A percentile compares a stretch with the other conserved stretches of the same genome.
Evolutionary conservation across 2,888 invertebrate species (phyloP).

Genomic region (Hemithea aestivaria): DNA sequence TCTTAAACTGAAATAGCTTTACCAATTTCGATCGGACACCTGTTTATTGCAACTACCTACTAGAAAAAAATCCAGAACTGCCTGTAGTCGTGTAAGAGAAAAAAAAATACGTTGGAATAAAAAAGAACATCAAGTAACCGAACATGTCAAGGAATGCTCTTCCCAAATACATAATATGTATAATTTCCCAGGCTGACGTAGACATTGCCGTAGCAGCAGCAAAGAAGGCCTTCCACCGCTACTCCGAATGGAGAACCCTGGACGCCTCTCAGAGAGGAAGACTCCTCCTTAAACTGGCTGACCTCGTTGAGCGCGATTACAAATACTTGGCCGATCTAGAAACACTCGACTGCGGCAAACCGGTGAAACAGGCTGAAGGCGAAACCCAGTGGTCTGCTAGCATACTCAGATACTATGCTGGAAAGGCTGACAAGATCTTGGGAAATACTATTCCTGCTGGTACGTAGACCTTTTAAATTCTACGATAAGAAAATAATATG

Average conservation of each 20-base stretch:
- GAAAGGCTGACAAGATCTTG: conserved; percentile 93
- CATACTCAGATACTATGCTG: conserved; percentile 90
- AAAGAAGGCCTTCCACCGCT: conserved; percentile 85
- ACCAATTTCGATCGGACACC: no score
- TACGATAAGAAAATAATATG: no score
- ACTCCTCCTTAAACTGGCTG: conserved; percentile 85
- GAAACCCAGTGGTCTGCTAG: conserved; percentile 81
- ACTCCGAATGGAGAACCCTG: conserved; percentile 87
- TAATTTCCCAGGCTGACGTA: conserved; percentile 83
- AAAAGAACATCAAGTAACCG: no score
- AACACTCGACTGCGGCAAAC: conserved; percentile 96
- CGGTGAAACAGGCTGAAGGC: conserved; percentile 83
- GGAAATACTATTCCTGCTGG: conserved; percentile 85
- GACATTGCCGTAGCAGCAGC: conserved; percentile 89
- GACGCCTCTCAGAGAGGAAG: conserved; percentile 88
- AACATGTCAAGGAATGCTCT: no score
- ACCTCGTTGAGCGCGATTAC: conserved; percentile 86
- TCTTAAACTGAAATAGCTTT: no score
- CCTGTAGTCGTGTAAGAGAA: no score
- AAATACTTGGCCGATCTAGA: conserved; percentile 89
- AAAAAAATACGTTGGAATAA: no score
- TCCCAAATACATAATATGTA: no score
- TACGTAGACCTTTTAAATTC: no score
- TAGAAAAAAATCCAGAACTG: no score
- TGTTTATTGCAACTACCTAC: no score